phyloP scores from a whole-genome alignment of 2,888 invertebrate species.

The Pachliopta kotzebuea region DNA sequence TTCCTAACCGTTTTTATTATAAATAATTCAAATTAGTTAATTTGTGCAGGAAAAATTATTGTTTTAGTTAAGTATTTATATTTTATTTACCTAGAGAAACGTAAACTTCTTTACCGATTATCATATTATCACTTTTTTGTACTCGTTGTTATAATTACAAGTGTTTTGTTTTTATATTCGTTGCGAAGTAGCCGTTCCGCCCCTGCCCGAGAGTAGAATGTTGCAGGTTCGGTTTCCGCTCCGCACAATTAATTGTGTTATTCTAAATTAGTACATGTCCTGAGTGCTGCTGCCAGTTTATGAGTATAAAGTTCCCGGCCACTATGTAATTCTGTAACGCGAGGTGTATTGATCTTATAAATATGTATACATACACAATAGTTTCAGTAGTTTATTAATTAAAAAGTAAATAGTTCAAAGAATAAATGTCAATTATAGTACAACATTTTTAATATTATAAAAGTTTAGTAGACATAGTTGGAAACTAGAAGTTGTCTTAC shows the following conservation, averaged over 20 bases:
- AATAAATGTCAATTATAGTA: background rate
- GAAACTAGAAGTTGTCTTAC: conserved; percentile 28
- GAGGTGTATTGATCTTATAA: background rate
- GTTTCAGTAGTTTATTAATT: background rate
- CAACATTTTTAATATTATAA: background rate
- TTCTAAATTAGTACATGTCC: conserved; percentile 1
- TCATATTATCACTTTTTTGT: background rate
- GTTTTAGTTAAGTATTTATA: too few species aligned
- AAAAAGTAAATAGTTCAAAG: background rate
- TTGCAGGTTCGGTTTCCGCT: conserved; percentile 1
- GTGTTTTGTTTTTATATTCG: background rate
- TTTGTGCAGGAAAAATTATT: background rate
- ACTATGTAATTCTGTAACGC: background rate
- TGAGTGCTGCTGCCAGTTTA: background rate
- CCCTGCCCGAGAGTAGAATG: background rate
- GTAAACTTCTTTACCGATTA: background rate
- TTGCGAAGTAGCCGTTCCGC: background rate
- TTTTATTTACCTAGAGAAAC: background rate
- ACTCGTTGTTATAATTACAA: background rate
- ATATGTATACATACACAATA: background rate
- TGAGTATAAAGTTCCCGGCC: background rate
- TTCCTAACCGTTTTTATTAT: background rate
- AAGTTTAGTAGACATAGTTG: background rate
- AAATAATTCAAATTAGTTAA: background rate
- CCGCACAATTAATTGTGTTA: background rate